Base-by-base conservation (phyloP, 2,797 vertebrate species). In the Muscicapa comitata region DNA sequence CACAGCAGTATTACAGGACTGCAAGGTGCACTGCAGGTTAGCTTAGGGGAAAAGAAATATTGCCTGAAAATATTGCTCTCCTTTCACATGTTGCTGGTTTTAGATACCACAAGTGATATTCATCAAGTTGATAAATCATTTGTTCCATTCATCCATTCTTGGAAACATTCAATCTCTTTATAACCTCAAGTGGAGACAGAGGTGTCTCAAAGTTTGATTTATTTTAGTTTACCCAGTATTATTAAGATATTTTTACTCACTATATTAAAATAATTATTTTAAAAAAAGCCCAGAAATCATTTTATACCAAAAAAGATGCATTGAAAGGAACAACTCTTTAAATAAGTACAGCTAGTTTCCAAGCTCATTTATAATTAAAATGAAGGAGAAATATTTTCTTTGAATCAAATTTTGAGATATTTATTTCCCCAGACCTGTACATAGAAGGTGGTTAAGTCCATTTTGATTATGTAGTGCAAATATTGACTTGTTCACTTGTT, bases 401-500 rank as follows among this genome's bases (percentile, higher is more conserved):
- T 78, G 23, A 83, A 48, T n/a, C 61, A 74, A 74, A 84, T 75
- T 94, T 96, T 77, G 66, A 74, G 85, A 33, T 18, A 90, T 83
- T 87, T 96, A 57, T 94, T 77, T 96, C 40, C 47, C 31, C 71
- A 89, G 75, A 88, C 25, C 31, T 53, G 9, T 79, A 31, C 58
- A 71, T 4, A 88, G 50, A 91, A 94, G 15, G 31, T 48, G n/a
- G 6, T 79, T 86, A 93, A 87, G 43, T 89, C 48, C 62, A 87
- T 95, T 94, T 87, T 94, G 47, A 92, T 97, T 91, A 89, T 72
- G 61, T 81, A 94, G 74, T 47, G 26, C 55, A 94, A 96, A 95
- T 81, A 94, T 24, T 5, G 25, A 81, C 86, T 94, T 94, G 26
- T 57, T 93, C 70, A 73, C 40, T 81, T 61, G 50, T 90, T 61